Evolutionary conservation across 2,888 invertebrate species (phyloP).

Genomic region (Lysandra bellargus): DNA sequence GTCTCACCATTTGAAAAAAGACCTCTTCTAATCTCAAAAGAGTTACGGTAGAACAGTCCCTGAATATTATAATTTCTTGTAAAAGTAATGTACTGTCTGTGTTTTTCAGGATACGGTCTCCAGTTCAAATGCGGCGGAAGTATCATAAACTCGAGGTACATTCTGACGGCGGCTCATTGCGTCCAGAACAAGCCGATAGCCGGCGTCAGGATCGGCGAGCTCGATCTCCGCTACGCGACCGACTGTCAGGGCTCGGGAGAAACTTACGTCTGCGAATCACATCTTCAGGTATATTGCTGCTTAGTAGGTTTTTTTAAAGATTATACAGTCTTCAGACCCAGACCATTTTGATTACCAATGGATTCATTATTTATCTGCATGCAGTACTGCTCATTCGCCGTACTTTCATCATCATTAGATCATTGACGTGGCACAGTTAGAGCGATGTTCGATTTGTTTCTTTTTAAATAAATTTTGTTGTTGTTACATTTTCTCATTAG

Average conservation of each 20-base stretch:
- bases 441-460: background rate
- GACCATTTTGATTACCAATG: background rate
- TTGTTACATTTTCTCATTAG: background rate
- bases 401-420: background rate
- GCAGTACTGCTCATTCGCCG: background rate
- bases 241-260: constrained; percentile 28
- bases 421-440: background rate
- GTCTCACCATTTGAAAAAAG: too few species aligned
- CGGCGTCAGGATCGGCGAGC: constrained; percentile 39
- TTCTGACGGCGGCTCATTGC: constrained; percentile 72
- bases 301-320: too few species aligned
- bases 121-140: constrained; percentile 67
- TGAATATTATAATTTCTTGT: too few species aligned
- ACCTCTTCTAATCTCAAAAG: too few species aligned
- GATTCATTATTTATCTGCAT: background rate
- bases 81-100: background rate
- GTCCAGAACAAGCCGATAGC: constrained; percentile 42
- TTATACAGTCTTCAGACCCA: too few species aligned
- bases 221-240: constrained; percentile 31
- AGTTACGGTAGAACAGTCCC: too few species aligned
- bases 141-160: constrained; percentile 66
- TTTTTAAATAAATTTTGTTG: too few species aligned
- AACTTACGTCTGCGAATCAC: constrained; percentile 22
- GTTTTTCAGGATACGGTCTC: constrained; percentile 26
- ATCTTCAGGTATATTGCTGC: constrained; percentile 25